These are phyloP conservation scores for Platanista minor DNA, from an alignment of 2,113 vertebrate species.

Conservation along the genomic window DNA sequence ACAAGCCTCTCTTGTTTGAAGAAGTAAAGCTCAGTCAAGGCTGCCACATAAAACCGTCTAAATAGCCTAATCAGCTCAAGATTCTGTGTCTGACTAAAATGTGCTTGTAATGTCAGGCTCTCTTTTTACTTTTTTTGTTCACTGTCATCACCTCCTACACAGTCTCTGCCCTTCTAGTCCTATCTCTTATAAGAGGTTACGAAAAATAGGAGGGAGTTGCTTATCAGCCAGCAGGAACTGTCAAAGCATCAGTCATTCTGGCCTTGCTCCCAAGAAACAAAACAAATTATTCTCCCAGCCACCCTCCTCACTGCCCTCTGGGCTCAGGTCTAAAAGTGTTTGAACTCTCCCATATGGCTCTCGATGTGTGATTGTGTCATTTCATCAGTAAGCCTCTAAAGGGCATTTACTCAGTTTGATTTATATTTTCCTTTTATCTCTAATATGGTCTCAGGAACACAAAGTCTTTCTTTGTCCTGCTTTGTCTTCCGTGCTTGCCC, in stretches of 20 bases:
- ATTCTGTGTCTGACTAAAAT: not conserved
- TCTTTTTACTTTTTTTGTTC: conserved; percentile 22
- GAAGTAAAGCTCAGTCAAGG: not conserved
- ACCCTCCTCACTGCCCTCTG: conserved; percentile 68
- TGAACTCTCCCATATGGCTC: conserved; percentile 76
- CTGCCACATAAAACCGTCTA: not conserved
- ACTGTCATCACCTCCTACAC: conserved; percentile 19
- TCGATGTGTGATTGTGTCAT: conserved; percentile 56
- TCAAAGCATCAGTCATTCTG: conserved; percentile 67
- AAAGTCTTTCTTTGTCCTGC: not conserved
- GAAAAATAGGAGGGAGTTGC: conserved; percentile 67
- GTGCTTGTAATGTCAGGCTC: conserved; percentile 1
- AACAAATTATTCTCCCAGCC: conserved; percentile 74
- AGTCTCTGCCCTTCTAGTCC: conserved; percentile 46
- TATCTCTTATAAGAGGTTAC: conserved; percentile 72
- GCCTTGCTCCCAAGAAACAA: conserved; percentile 75
- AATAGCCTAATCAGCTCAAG: not conserved
- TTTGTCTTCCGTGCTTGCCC: not conserved
- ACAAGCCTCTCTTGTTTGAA: not conserved
- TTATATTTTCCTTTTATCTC: conserved; percentile 73
- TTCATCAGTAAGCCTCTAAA: conserved; percentile 59
- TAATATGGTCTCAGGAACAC: not conserved
- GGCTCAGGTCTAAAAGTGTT: conserved; percentile 66
- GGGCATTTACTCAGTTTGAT: conserved; percentile 69
- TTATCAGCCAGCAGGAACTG: conserved; percentile 74